Evolutionary conservation across 2,113 vertebrate species (phyloP).

Genomic region (Ictalurus punctatus): DNA sequence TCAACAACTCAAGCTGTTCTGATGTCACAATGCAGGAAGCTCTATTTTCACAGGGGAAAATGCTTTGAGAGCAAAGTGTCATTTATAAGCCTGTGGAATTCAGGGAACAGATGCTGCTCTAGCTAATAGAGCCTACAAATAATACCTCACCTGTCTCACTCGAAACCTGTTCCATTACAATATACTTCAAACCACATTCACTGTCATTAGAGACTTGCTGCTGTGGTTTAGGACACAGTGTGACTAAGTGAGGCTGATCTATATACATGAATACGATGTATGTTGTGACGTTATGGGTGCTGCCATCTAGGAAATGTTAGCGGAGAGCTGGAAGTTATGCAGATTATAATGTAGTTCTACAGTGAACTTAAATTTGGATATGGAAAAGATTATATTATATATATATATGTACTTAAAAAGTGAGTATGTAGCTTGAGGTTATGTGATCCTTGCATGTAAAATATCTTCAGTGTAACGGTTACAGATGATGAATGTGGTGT

Average conservation of each 20-base stretch:
- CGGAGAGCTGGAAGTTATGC: neutral
- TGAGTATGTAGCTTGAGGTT: neutral
- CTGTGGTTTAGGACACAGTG: neutral
- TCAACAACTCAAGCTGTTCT: constrained; percentile 4
- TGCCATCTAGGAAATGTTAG: neutral
- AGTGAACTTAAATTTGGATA: neutral
- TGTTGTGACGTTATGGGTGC: neutral
- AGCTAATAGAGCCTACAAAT: neutral
- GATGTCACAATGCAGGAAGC: neutral
- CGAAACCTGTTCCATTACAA: neutral
- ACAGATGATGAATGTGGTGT: neutral
- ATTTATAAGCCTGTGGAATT: neutral
- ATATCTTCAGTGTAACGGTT: neutral
- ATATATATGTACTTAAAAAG: neutral
- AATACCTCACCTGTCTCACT: neutral
- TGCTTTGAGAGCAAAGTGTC: neutral
- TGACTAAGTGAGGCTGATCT: neutral
- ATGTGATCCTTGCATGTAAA: neutral
- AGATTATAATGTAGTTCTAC: neutral
- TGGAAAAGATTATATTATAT: neutral
- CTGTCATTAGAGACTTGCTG: neutral
- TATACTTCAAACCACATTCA: neutral
- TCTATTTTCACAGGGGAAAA: neutral
- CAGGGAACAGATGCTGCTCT: neutral
- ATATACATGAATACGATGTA: neutral